Conservation (phyloP, 2,797 vertebrate species). For the Taenioides sp. region DNA sequence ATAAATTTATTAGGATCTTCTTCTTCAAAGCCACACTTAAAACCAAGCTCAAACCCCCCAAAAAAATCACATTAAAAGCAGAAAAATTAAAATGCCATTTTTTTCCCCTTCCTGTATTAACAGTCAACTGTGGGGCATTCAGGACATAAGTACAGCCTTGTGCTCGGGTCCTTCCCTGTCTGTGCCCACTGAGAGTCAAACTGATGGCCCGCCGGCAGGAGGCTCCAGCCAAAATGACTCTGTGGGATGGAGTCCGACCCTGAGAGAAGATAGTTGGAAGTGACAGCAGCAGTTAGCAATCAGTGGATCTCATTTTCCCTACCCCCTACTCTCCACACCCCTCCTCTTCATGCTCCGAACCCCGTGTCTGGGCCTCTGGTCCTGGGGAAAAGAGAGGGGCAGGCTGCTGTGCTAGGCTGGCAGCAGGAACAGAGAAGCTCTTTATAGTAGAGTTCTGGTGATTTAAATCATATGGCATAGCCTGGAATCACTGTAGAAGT, state of each 20-base stretch:
- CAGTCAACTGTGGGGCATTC: conserved; percentile 47
- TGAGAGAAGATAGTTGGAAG: conserved; percentile 72
- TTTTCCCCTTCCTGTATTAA: conserved; percentile 38
- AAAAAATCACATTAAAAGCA: conserved; percentile 58
- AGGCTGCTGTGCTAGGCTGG: conserved; percentile 80
- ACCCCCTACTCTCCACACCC: conserved; percentile 30
- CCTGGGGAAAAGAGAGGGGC: conserved; percentile 72
- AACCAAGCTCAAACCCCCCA: conserved; percentile 75
- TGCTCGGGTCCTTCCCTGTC: conserved; percentile 48
- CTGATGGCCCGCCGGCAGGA: conserved; percentile 57
- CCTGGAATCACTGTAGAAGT: conserved; percentile 82
- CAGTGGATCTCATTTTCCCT: conserved; percentile 73
- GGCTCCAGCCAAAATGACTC: conserved; percentile 65
- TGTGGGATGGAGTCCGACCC: conserved; percentile 70
- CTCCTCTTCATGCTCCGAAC: conserved; percentile 59
- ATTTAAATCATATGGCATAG: conserved; percentile 87
- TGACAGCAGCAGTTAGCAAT: conserved; percentile 79
- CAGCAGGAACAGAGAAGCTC: conserved; percentile 82
- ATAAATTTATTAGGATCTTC: conserved; percentile 78
- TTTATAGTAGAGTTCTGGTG: conserved; percentile 84
- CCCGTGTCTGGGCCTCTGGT: conserved; percentile 77
- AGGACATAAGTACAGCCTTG: conserved; percentile 52
- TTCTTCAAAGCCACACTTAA: conserved; percentile 78
- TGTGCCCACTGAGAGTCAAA: conserved; percentile 65
- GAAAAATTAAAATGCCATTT: conserved; percentile 52